Evolutionary conservation across 2,797 vertebrate genomes (phyloP).

Genomic region (Spea hammondii): DNA sequence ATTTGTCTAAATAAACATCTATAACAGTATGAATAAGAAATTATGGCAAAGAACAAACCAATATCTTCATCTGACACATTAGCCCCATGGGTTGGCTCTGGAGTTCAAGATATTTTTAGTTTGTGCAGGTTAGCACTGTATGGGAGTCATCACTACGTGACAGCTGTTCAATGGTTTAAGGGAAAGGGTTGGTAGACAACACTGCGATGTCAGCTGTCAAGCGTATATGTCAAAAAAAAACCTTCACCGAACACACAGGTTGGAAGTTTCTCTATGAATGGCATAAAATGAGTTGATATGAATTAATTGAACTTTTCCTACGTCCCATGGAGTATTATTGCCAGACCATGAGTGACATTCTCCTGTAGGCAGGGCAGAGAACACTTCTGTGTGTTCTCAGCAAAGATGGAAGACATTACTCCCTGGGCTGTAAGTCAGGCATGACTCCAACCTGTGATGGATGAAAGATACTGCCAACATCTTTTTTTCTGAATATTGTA

Average conservation of each 20-base stretch:
- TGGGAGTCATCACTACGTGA: slow-evolving; percentile 24
- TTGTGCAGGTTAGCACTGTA: slow-evolving; percentile 32
- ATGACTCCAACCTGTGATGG: slow-evolving; percentile 46
- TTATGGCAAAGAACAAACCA: slow-evolving; percentile 3
- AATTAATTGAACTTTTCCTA: slow-evolving; percentile 44
- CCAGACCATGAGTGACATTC: slow-evolving; percentile 44
- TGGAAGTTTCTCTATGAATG: slow-evolving; percentile 37
- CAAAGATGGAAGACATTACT: slow-evolving; percentile 46
- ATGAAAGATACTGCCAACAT: slow-evolving; percentile 54
- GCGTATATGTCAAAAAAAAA: slow-evolving; percentile 11
- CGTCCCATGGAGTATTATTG: slow-evolving; percentile 39
- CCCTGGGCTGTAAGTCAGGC: slow-evolving; percentile 49
- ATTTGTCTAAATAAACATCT: too few species aligned
- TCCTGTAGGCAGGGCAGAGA: slow-evolving; percentile 28
- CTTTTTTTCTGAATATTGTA: slow-evolving; percentile 50
- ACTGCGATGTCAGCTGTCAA: slow-evolving; percentile 37
- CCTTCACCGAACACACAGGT: neutral
- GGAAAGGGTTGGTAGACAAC: slow-evolving; percentile 1
- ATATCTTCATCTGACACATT: slow-evolving; percentile 24
- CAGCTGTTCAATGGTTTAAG: slow-evolving; percentile 13
- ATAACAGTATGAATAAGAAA: neutral
- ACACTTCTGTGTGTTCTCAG: slow-evolving; percentile 46
- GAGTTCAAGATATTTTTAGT: slow-evolving; percentile 30
- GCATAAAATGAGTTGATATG: slow-evolving; percentile 31
- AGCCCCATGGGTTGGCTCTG: slow-evolving; percentile 18